Conservation (phyloP, 2,797 vertebrate species). For the Eidolon dupreanum region DNA sequence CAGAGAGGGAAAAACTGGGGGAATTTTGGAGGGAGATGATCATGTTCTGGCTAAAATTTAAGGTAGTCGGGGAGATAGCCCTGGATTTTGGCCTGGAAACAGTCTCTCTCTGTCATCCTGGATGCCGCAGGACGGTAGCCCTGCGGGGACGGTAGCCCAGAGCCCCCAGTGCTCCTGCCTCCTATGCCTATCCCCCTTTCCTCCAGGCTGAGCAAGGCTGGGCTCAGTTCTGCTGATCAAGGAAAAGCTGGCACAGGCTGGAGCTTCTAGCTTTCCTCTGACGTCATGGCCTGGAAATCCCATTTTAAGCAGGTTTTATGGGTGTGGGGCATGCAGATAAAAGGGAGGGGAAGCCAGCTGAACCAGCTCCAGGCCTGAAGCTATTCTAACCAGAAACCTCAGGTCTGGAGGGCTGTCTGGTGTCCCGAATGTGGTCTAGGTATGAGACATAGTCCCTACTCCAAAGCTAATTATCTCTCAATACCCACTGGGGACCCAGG, state of each 20-base stretch:
- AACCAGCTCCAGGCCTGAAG: not conserved
- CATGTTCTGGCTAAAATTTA: not conserved
- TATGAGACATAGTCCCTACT: not conserved
- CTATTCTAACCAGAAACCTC: not conserved
- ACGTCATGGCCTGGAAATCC: conserved; percentile 89
- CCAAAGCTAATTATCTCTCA: not conserved
- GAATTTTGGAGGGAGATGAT: not conserved
- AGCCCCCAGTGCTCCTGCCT: not conserved
- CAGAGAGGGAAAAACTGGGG: not conserved
- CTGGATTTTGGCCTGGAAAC: not conserved
- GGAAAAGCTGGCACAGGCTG: conserved; percentile 78
- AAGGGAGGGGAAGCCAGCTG: conserved; percentile 13
- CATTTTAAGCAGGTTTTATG: conserved; percentile 84
- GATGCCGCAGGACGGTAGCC: not conserved
- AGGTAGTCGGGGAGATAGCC: not conserved
- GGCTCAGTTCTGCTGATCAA: conserved; percentile 16
- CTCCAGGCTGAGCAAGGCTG: not conserved
- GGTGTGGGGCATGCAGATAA: conserved; percentile 42
- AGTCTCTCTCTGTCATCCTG: not conserved
- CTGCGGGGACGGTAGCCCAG: not conserved
- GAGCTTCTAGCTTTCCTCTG: conserved; percentile 85
- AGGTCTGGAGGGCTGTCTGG: not conserved
- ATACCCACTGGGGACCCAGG: not conserved
- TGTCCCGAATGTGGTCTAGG: not conserved
- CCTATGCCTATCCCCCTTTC: not conserved